Evolutionary conservation across 1,140 invertebrate species (phyloP).

Genomic region (Pseudomyrmex cubaensis): DNA sequence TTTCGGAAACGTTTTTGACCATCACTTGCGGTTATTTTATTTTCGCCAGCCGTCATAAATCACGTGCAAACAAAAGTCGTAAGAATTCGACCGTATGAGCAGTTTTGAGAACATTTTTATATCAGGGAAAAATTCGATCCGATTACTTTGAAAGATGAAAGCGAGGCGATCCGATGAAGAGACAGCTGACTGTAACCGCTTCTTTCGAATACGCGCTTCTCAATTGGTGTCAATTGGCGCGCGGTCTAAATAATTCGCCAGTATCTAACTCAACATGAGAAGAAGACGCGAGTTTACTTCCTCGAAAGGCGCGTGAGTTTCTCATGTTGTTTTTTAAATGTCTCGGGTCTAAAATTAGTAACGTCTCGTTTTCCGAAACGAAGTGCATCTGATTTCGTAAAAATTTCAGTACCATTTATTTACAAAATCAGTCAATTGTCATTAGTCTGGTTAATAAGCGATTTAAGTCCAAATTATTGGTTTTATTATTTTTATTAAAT

Average conservation of each 20-base stretch:
- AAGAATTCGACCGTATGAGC: too few relatives aligned
- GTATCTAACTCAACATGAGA: conserved; percentile 26
- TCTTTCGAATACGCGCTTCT: conserved; percentile 56
- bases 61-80: too few relatives aligned
- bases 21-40: too few relatives aligned
- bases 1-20: too few relatives aligned
- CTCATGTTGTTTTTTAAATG: background rate
- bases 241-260: conserved; percentile 75
- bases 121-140: conserved; percentile 17
- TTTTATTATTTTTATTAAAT: background rate
- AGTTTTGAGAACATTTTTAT: background rate
- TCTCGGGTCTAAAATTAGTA: background rate
- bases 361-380: background rate
- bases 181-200: conserved; percentile 31
- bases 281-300: conserved; percentile 27
- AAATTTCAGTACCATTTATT: background rate
- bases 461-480: too few relatives aligned
- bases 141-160: conserved; percentile 15
- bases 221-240: conserved; percentile 81
- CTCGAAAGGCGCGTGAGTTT: background rate
- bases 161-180: conserved; percentile 40
- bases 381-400: background rate
- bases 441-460: background rate
- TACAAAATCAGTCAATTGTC: conserved; percentile 5
- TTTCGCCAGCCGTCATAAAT: too few relatives aligned